A percentile compares a stretch with the other conserved stretches of the same genome.
Evolutionary conservation across 2,888 invertebrate genomes (phyloP).

Genomic region (Ophion ellenae): DNA sequence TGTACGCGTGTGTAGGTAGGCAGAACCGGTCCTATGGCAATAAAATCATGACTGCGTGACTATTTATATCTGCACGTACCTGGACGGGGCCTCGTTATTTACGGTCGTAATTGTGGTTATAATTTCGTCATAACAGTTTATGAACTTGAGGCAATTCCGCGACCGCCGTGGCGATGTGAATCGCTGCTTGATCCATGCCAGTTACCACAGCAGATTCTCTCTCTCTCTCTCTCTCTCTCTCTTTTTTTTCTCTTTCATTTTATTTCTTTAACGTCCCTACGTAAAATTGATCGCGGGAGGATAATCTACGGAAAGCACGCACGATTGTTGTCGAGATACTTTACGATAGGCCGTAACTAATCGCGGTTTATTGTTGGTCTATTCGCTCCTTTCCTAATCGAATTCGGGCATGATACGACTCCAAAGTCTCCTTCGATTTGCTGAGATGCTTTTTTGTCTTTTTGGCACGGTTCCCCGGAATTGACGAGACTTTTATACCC

Average conservation of each 20-base stretch:
- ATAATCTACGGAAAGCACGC: not conserved
- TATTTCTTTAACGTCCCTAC: not conserved
- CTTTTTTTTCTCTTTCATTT: not conserved
- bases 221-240: not conserved
- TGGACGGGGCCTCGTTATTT: conserved; percentile 54
- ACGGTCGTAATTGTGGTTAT: conserved; percentile 62
- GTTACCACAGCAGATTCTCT: not conserved
- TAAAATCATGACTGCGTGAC: conserved; percentile 41
- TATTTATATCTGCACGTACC: not conserved
- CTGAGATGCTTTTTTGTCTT: too few species aligned
- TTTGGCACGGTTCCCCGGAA: too few species aligned
- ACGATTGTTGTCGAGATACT: not conserved
- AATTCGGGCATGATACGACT: not conserved
- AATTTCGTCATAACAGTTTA: conserved; percentile 62
- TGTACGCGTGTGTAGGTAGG: not conserved
- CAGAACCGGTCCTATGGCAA: conserved; percentile 5
- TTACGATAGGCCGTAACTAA: not conserved
- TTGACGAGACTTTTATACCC: too few species aligned
- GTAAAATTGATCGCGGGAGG: not conserved
- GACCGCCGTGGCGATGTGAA: conserved; percentile 47
- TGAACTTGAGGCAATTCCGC: conserved; percentile 40
- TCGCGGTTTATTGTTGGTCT: not conserved
- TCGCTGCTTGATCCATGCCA: conserved; percentile 62
- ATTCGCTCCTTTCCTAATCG: not conserved
- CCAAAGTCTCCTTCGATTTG: not conserved